phyloP scores from a whole-genome alignment of 92 coral and sea anemone genomes.

The Porites evermanni region DNA sequence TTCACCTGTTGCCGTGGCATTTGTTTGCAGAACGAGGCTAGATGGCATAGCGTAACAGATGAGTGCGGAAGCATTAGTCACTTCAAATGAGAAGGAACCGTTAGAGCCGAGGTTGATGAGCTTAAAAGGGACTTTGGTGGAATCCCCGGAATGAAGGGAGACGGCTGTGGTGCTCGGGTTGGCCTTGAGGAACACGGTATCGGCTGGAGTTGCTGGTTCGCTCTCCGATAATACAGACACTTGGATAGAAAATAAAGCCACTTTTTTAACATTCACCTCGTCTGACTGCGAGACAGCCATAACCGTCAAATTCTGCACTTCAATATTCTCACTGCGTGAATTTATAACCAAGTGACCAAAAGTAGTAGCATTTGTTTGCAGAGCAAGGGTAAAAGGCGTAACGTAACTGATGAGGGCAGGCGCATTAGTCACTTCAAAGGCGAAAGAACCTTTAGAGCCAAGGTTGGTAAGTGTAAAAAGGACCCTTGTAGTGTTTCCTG shows the following conservation, averaged over 20 bases:
- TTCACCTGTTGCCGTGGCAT: slow-evolving; percentile 29
- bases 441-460: slow-evolving; percentile 42
- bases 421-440: slow-evolving; percentile 26
- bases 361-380: slow-evolving; percentile 15
- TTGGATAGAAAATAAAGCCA: background rate
- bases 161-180: slow-evolving; percentile 25
- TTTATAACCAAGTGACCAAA: slow-evolving; percentile 17
- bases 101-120: slow-evolving; percentile 51
- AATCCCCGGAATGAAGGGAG: slow-evolving; percentile 18
- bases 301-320: background rate
- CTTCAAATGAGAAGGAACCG: slow-evolving; percentile 34
- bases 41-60: slow-evolving; percentile 48
- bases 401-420: slow-evolving; percentile 37
- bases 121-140: slow-evolving; percentile 43
- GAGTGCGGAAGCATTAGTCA: slow-evolving; percentile 13
- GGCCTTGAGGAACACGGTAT: slow-evolving; percentile 25
- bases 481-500: slow-evolving; percentile 33
- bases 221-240: background rate
- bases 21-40: slow-evolving; percentile 28
- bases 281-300: slow-evolving; percentile 21
- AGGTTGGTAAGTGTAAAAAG: slow-evolving; percentile 51
- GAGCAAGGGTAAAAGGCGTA: slow-evolving; percentile 42
- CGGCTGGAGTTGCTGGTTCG: background rate
- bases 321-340: slow-evolving; percentile 6
- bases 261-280: slow-evolving; percentile 5